Evolutionary conservation across 2,888 invertebrate species (phyloP).

Genomic region (Gerris lacustris): DNA sequence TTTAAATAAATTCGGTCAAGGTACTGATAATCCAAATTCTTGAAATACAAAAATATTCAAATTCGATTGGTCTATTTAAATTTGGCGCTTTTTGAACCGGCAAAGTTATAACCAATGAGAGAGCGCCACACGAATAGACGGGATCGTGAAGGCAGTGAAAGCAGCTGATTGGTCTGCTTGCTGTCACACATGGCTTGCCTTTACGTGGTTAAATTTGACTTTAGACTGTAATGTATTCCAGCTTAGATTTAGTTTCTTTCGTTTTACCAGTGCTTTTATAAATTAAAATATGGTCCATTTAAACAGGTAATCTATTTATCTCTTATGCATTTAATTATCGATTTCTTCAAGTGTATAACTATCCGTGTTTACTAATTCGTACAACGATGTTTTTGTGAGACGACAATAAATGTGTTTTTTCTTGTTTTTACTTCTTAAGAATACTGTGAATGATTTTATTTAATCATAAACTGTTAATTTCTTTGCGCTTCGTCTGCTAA

Average conservation of each 20-base stretch:
- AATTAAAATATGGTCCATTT: not conserved
- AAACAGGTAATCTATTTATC: not conserved
- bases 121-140: slow-evolving; percentile 19
- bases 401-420: not conserved
- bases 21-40: too few relatives aligned
- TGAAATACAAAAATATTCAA: too few relatives aligned
- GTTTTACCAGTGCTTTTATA: slow-evolving; percentile 1
- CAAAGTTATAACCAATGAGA: slow-evolving; percentile 15
- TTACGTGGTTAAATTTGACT: slow-evolving; percentile 17
- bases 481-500: too few relatives aligned
- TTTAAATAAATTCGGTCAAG: too few relatives aligned
- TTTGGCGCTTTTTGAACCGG: too few relatives aligned
- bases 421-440: not conserved
- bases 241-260: not conserved
- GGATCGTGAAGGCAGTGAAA: slow-evolving; percentile 11
- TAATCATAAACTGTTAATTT: too few relatives aligned
- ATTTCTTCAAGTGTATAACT: not conserved
- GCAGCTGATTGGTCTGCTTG: slow-evolving; percentile 21
- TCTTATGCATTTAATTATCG: not conserved
- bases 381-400: not conserved
- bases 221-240: not conserved
- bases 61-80: too few relatives aligned
- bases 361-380: not conserved
- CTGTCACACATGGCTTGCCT: slow-evolving; percentile 12
- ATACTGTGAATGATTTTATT: too few relatives aligned